A percentile compares a stretch with the other conserved stretches of the same genome.
Evolutionary conservation across 1,140 invertebrate species (phyloP).

Genomic region (Meloidogyne chitwoodi): DNA sequence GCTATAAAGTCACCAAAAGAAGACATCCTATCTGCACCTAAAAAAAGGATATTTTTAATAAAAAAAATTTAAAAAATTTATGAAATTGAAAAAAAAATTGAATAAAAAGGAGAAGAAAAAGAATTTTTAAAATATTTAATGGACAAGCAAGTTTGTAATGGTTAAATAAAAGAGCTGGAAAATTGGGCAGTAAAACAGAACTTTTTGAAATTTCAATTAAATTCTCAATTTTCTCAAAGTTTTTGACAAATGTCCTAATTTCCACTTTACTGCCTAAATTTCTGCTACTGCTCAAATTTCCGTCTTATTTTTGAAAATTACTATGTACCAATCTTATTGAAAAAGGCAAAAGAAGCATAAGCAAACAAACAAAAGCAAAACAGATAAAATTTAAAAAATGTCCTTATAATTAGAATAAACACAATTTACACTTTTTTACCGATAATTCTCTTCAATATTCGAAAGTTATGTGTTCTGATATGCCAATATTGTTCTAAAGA

Average conservation of each 20-base stretch:
- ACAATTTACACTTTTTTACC: background rate
- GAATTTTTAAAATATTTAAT: background rate
- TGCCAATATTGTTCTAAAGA: background rate
- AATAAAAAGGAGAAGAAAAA: background rate
- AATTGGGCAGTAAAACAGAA: no score
- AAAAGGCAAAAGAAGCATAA: no score
- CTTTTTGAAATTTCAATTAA: no score
- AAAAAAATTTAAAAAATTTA: background rate
- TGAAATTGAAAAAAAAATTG: background rate
- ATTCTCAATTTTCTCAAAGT: no score
- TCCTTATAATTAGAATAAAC: background rate
- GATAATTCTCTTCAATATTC: background rate
- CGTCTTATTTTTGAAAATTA: no score
- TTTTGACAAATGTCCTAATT: no score
- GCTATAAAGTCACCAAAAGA: constrained; percentile 97
- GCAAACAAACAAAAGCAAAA: background rate
- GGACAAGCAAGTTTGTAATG: background rate
- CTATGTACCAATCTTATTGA: no score
- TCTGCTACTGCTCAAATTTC: no score
- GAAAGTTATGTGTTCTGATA: background rate
- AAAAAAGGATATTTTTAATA: constrained; percentile 11
- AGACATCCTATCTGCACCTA: constrained; percentile 93
- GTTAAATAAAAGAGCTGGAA: no score
- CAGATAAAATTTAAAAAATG: background rate
- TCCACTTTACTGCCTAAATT: no score